Evolutionary conservation across 2,113 vertebrate genomes (phyloP), one percentile per base, ranked within the genome.

Genomic region (Cottus gobio): DNA sequence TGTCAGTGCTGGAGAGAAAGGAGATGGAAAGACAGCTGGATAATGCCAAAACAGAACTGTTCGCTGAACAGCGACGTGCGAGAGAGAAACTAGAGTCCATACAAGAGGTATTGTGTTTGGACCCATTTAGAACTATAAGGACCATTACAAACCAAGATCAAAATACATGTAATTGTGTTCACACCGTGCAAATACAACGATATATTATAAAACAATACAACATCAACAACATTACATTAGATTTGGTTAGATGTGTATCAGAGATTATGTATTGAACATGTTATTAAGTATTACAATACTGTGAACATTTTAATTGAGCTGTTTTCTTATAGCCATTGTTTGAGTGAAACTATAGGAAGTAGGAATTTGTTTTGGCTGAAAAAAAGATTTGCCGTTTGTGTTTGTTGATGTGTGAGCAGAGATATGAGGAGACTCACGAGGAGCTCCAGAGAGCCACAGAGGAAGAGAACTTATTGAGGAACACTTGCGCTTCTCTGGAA

Each of bases 21-120:
- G 94, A 95, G 80, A 77, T 94, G 85, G 93, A 95, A 7, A 74
- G 89, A 50, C 94, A 95, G 78, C 87, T 95, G 83, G 83, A 89
- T 31, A 52, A 15, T 0, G 75, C 93, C 54, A 94, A 95, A 78
- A 84, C 90, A 10, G 91, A 94, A 42, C 77, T 95, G 42, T 94
- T 95, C 75, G 84, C 94, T 16, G 87, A 94, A 83, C 94, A 95
- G 79, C 85, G 89, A n/a, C 80, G 75, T 4, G 87, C 93, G 50
- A 89, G 94, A 83, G 80, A 91, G 75, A 90, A 85, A 26, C 84
- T 93, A 1, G 94, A 94, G 37, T 89, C 89, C 50, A 72, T 95
- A 63, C 91, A 94, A 75, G 93, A 96, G 85, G 96, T 96, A 85
- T 3, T 42, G 37, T 46, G 54, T 65, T 12, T 22, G 44, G 28